A percentile compares a stretch with the other conserved stretches of the same genome.
These are phyloP conservation scores for Cetoscarus ocellatus DNA, from an alignment of 2,797 vertebrate species.

Conservation along the genomic window DNA sequence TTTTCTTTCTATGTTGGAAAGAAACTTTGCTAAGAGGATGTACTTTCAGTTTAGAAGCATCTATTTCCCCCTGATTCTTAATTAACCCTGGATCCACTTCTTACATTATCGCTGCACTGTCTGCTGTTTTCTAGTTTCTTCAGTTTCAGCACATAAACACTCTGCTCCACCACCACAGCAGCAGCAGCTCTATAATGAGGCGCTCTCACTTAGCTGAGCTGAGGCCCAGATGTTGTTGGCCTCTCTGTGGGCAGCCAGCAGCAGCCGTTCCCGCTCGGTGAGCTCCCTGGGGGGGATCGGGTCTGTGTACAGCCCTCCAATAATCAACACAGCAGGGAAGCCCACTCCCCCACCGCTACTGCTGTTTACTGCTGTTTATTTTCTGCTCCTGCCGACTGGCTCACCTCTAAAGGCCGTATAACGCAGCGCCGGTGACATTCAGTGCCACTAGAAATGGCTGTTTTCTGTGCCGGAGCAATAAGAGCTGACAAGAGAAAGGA, in stretches of 20 bases:
- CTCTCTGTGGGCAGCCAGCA: slow-evolving; percentile 61
- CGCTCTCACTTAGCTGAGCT: slow-evolving; percentile 56
- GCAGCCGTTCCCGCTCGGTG: slow-evolving; percentile 65
- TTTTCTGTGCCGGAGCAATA: slow-evolving; percentile 19
- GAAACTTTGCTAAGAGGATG: too few relatives aligned
- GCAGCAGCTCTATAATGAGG: slow-evolving; percentile 41
- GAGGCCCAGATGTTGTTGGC: slow-evolving; percentile 75
- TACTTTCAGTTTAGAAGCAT: too few relatives aligned
- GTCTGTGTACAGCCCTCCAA: slow-evolving; percentile 77
- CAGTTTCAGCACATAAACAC: neutral
- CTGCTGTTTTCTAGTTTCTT: slow-evolving; percentile 3
- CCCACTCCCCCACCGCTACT: slow-evolving; percentile 64
- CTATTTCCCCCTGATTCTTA: neutral
- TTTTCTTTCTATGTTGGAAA: too few relatives aligned
- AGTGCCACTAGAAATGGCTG: slow-evolving; percentile 42
- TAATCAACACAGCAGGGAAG: slow-evolving; percentile 76
- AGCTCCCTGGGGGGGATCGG: slow-evolving; percentile 39
- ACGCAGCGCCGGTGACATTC: slow-evolving; percentile 30
- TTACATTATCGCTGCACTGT: neutral
- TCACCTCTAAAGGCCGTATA: slow-evolving; percentile 53
- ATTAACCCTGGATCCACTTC: neutral
- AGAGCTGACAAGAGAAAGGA: slow-evolving; percentile 13
- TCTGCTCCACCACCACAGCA: slow-evolving; percentile 14
- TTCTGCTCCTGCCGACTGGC: slow-evolving; percentile 45
- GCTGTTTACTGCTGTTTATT: slow-evolving; percentile 80